Evolutionary conservation across 2,113 vertebrate genomes (phyloP).

Genomic region (Marcusenius ussheri): DNA sequence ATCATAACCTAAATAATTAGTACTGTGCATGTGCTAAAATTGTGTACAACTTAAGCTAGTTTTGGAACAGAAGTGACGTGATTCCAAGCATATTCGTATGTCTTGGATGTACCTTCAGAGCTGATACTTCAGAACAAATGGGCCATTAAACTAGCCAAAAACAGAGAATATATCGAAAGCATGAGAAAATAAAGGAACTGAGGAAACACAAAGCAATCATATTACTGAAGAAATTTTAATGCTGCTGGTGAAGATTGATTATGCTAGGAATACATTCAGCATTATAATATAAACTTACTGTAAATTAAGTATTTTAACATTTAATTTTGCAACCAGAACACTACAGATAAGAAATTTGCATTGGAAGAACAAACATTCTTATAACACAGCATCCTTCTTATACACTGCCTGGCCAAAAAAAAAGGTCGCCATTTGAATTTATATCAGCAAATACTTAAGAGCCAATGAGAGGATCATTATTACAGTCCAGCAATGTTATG

Average conservation of each 20-base stretch:
- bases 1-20: background rate
- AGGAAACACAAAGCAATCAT: background rate
- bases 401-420: background rate
- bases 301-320: background rate
- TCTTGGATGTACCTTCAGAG: background rate
- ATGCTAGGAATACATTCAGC: constrained; percentile 21
- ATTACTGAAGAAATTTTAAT: constrained; percentile 18
- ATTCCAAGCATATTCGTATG: background rate
- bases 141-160: background rate
- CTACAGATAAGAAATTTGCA: background rate
- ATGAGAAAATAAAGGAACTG: background rate
- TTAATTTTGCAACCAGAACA: background rate
- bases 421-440: too few relatives aligned
- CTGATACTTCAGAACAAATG: background rate
- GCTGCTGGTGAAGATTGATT: background rate
- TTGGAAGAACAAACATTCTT: background rate
- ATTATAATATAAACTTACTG: background rate
- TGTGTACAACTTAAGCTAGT: background rate
- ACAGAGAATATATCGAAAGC: background rate
- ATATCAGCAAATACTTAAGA: too few relatives aligned
- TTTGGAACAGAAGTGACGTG: background rate
- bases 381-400: background rate
- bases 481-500: too few relatives aligned
- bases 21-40: background rate
- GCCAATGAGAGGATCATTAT: too few relatives aligned